phyloP scores from a whole-genome alignment of 2,888 invertebrate species.

The Scaptomyza cyrtandrae region DNA sequence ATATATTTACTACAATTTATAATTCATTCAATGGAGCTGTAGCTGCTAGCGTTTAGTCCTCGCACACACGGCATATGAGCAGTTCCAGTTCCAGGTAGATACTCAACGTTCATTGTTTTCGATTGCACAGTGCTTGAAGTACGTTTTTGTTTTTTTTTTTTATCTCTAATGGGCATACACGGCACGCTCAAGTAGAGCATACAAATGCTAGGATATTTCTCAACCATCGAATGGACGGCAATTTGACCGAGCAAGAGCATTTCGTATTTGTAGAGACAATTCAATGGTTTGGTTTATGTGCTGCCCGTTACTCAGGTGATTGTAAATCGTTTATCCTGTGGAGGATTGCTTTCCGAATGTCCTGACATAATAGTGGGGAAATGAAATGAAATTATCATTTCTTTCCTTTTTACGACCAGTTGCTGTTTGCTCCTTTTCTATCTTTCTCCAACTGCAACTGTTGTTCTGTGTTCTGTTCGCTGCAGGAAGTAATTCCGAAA shows the following conservation, averaged over 20 bases:
- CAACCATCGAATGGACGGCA: constrained; percentile 43
- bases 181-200: constrained; percentile 41
- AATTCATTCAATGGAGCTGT: constrained; percentile 46
- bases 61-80: constrained; percentile 44
- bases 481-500: constrained; percentile 31
- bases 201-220: constrained; percentile 57
- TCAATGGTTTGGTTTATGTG: constrained; percentile 44
- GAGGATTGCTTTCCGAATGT: constrained; percentile 31
- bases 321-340: constrained; percentile 52
- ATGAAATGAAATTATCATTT: constrained; percentile 49
- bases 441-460: too few relatives aligned
- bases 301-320: constrained; percentile 48
- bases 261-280: constrained; percentile 50
- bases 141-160: constrained; percentile 17
- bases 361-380: constrained; percentile 22
- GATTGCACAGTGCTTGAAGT: constrained; percentile 26
- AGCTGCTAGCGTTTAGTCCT: constrained; percentile 16
- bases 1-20: constrained; percentile 63
- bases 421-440: constrained; percentile 2
- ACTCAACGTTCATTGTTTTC: constrained; percentile 45
- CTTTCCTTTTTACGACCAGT: constrained; percentile 8
- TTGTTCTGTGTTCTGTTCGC: background rate
- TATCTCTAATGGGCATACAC: constrained; percentile 54
- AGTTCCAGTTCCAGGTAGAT: constrained; percentile 30
- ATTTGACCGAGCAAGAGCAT: constrained; percentile 34